These are phyloP conservation scores for Dendrocopos noguchii DNA, from an alignment of 2,113 vertebrate species.

Conservation along the genomic window DNA sequence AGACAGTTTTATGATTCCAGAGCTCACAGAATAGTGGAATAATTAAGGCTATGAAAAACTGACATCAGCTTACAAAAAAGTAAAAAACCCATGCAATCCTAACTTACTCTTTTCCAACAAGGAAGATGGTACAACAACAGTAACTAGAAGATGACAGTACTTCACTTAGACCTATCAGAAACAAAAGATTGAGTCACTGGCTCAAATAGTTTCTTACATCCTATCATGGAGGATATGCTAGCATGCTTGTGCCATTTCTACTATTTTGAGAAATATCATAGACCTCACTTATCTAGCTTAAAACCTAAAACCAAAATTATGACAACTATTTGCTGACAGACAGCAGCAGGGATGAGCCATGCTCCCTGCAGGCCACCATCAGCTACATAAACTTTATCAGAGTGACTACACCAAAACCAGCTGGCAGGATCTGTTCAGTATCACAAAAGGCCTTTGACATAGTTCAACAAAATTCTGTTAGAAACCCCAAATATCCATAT, in stretches of 20 bases:
- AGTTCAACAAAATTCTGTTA: neutral
- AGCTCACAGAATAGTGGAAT: neutral
- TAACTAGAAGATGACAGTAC: neutral
- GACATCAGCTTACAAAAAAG: neutral
- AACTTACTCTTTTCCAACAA: neutral
- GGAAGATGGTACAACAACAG: neutral
- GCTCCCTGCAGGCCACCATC: neutral
- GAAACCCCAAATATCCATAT: neutral
- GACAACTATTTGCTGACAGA: neutral
- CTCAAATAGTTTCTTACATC: neutral
- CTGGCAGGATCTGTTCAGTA: neutral
- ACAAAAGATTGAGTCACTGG: neutral
- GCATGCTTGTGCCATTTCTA: neutral
- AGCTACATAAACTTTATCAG: neutral
- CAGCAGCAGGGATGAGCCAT: neutral
- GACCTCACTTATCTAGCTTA: neutral
- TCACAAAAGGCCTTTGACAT: neutral
- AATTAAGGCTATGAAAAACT: neutral
- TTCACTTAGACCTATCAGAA: neutral
- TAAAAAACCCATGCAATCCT: neutral
- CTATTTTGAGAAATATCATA: neutral
- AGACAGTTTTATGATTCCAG: neutral
- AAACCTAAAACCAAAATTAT: neutral
- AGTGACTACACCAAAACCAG: neutral
- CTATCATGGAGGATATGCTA: neutral